These are phyloP conservation scores for Protophormia terraenovae DNA, from an alignment of 2,888 invertebrate species.

Conservation along the genomic window DNA sequence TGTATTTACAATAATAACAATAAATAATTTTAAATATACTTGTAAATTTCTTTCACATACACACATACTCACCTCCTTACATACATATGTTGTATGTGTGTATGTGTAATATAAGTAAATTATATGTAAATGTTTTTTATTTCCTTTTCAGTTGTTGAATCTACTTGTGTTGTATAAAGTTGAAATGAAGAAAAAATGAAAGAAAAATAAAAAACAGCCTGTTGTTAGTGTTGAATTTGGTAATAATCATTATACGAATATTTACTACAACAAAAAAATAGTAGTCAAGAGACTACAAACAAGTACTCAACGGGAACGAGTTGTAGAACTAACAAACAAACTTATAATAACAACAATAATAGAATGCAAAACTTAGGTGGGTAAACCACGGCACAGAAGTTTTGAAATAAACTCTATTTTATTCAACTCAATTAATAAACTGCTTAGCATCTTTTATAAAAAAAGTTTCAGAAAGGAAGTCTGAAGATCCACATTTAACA, in stretches of 20 bases:
- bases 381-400: background rate
- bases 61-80: background rate
- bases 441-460: too few species aligned
- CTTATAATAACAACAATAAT: background rate
- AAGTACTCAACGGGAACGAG: constrained; percentile 9
- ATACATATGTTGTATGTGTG: too few species aligned
- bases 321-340: background rate
- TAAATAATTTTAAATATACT: background rate
- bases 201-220: constrained; percentile 18
- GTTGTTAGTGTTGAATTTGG: constrained; percentile 58
- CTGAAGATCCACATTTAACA: too few species aligned
- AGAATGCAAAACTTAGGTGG: background rate
- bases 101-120: background rate
- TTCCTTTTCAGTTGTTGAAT: constrained; percentile 33
- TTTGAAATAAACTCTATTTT: too few species aligned
- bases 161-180: background rate
- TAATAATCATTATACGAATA: constrained; percentile 50
- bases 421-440: too few species aligned
- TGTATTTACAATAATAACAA: background rate
- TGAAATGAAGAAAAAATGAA: background rate
- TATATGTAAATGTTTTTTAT: background rate
- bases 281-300: background rate
- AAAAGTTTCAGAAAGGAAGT: too few species aligned
- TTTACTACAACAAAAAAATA: background rate
- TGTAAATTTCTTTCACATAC: background rate